Percentiles rank a stretch among this genome's conserved stretches.
These are phyloP conservation scores for Stigmatopora nigra DNA, from an alignment of 2,113 vertebrate species.

Conservation along the genomic window DNA sequence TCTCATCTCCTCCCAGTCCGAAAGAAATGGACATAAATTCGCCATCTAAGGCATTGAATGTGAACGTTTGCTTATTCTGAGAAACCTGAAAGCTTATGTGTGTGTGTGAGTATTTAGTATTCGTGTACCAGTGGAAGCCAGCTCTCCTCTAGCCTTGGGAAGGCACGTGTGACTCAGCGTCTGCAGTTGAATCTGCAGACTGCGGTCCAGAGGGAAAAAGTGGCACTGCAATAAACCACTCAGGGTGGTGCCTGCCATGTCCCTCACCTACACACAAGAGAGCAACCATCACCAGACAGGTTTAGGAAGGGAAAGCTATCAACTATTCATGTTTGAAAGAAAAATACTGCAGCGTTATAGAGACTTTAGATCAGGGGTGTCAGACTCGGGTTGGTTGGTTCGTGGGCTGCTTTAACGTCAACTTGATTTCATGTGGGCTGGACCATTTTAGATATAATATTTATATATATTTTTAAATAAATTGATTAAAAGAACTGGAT, in stretches of 20 bases:
- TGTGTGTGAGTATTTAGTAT: constrained; percentile 23
- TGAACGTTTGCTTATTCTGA: neutral
- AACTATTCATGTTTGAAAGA: constrained; percentile 41
- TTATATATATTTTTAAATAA: no score
- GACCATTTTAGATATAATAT: no score
- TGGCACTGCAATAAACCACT: constrained; percentile 93
- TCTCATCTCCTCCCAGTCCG: no score
- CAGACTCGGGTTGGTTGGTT: no score
- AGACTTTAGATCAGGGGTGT: no score
- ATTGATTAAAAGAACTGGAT: no score
- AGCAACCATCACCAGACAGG: constrained; percentile 16
- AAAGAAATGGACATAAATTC: no score
- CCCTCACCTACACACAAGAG: constrained; percentile 77
- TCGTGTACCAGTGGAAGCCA: constrained; percentile 74
- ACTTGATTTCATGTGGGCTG: no score
- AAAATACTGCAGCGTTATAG: constrained; percentile 13
- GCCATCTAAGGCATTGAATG: no score
- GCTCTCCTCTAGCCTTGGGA: constrained; percentile 83
- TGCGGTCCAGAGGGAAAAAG: constrained; percentile 85
- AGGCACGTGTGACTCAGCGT: constrained; percentile 91
- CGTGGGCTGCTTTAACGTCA: no score
- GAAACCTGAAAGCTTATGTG: constrained; percentile 26
- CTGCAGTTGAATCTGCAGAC: constrained; percentile 92
- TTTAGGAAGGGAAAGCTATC: constrained; percentile 27
- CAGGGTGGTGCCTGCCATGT: constrained; percentile 94